Evolutionary conservation across 2,888 invertebrate genomes (phyloP).

Genomic region (Unio pictorum): DNA sequence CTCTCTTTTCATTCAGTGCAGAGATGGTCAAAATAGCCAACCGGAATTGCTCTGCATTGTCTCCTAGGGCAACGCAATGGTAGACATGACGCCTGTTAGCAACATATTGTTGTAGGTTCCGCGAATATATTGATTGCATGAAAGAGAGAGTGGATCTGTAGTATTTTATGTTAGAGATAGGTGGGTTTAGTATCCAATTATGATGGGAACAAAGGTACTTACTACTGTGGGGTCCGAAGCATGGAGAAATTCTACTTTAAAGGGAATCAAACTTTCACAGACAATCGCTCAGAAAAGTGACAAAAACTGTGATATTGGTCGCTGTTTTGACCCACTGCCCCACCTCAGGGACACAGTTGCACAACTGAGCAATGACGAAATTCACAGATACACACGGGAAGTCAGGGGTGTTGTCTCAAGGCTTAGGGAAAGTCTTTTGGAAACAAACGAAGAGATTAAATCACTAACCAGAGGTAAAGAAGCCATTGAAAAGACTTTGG

Average conservation of each 20-base stretch:
- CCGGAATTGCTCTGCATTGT: slow-evolving; percentile 43
- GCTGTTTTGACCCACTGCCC: slow-evolving; percentile 67
- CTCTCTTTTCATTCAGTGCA: too few species aligned
- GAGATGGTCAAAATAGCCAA: slow-evolving; percentile 10
- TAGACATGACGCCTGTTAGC: slow-evolving; percentile 39
- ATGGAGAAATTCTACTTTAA: slow-evolving; percentile 67
- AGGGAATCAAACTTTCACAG: slow-evolving; percentile 67
- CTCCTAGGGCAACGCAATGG: slow-evolving; percentile 46
- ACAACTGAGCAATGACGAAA: slow-evolving; percentile 69
- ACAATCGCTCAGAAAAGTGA: slow-evolving; percentile 65
- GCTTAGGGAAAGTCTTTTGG: slow-evolving; percentile 67
- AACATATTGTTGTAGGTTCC: slow-evolving; percentile 1
- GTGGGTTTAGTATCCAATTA: slow-evolving; percentile 13
- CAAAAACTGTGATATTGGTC: slow-evolving; percentile 63
- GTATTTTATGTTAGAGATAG: too few species aligned
- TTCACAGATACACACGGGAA: slow-evolving; percentile 67
- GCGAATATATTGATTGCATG: slow-evolving; percentile 1
- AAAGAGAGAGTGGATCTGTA: too few species aligned
- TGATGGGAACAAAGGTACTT: slow-evolving; percentile 51
- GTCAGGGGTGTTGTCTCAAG: slow-evolving; percentile 65
- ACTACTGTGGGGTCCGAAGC: slow-evolving; percentile 64
- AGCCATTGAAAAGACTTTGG: slow-evolving; percentile 66
- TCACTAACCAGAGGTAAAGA: slow-evolving; percentile 67
- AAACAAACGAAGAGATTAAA: slow-evolving; percentile 71
- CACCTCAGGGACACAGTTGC: slow-evolving; percentile 68